Conservation (phyloP, 2,797 vertebrate species). For the Pyrocephalus nanus region DNA sequence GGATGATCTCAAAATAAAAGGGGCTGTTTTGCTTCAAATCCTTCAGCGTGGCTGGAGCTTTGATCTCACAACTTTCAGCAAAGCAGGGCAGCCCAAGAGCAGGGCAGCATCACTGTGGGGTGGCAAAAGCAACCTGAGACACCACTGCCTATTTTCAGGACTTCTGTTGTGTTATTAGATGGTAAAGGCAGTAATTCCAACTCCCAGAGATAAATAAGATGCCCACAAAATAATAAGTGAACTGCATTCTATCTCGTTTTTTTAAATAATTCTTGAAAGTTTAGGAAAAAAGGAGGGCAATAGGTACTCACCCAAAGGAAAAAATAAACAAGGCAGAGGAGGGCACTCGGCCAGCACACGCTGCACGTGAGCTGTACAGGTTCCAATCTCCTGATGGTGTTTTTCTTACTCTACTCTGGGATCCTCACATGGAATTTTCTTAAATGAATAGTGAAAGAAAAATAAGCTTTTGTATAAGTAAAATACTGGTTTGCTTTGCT, state of each 20-base stretch:
- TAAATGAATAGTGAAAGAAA: not conserved
- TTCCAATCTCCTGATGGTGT: not conserved
- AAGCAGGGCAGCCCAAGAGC: not conserved
- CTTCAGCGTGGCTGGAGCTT: not conserved
- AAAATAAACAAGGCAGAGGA: not conserved
- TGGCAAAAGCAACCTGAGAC: not conserved
- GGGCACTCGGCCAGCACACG: rapidly evolving
- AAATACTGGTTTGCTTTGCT: not conserved
- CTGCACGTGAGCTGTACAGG: not conserved
- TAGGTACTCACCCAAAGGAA: not conserved
- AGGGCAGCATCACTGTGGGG: not conserved
- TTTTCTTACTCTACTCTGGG: not conserved
- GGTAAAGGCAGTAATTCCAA: not conserved
- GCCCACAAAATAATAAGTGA: not conserved
- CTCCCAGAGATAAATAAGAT: not conserved
- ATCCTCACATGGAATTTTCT: not conserved
- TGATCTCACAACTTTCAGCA: not conserved
- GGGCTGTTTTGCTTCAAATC: constrained; percentile 1
- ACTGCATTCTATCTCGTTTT: not conserved
- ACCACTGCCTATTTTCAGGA: not conserved
- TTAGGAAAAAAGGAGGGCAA: not conserved
- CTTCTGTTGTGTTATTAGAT: not conserved
- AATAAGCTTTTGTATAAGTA: not conserved
- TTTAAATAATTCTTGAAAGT: not conserved
- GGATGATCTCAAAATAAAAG: constrained; percentile 21